Percentiles rank a stretch among this genome's conserved stretches.
These are phyloP conservation scores for Lepidurus couesii DNA, from an alignment of 1,140 invertebrate genomes.

Conservation along the genomic window DNA sequence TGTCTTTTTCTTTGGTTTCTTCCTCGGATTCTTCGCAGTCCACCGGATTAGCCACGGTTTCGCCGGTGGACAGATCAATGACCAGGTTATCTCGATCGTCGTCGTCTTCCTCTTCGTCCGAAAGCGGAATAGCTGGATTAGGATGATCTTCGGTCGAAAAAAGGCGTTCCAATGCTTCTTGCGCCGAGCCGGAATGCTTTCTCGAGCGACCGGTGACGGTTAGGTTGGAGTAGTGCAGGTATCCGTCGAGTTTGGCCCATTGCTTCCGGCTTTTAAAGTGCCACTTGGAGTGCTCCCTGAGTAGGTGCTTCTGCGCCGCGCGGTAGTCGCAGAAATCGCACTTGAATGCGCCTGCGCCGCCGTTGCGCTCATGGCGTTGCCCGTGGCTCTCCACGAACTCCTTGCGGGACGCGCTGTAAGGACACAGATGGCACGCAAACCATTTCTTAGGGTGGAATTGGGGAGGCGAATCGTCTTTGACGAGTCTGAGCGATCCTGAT, in stretches of 20 bases:
- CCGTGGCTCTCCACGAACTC: conserved; percentile 69
- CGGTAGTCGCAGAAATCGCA: conserved; percentile 81
- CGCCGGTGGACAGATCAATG: neutral
- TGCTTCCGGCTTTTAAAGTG: conserved; percentile 60
- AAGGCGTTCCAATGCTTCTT: neutral
- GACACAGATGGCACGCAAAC: conserved; percentile 65
- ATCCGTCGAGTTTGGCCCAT: conserved; percentile 55
- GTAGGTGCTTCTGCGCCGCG: conserved; percentile 66
- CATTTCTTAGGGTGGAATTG: conserved; percentile 41
- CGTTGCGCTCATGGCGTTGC: conserved; percentile 59
- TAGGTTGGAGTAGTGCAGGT: conserved; percentile 47
- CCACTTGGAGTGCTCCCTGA: conserved; percentile 70
- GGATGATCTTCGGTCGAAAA: neutral
- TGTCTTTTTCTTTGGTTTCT: neutral
- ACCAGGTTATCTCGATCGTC: neutral
- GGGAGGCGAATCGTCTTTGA: conserved; percentile 38
- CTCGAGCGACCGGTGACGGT: neutral
- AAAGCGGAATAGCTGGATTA: neutral
- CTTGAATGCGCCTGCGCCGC: conserved; percentile 54
- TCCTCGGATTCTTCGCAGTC: neutral
- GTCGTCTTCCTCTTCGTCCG: neutral
- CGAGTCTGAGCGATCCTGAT: conserved; percentile 34
- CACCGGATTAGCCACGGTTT: neutral
- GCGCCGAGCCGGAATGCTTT: neutral
- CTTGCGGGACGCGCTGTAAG: conserved; percentile 64